Conservation (phyloP, 1,140 invertebrate species). For the Trachelipus rathkii region DNA sequence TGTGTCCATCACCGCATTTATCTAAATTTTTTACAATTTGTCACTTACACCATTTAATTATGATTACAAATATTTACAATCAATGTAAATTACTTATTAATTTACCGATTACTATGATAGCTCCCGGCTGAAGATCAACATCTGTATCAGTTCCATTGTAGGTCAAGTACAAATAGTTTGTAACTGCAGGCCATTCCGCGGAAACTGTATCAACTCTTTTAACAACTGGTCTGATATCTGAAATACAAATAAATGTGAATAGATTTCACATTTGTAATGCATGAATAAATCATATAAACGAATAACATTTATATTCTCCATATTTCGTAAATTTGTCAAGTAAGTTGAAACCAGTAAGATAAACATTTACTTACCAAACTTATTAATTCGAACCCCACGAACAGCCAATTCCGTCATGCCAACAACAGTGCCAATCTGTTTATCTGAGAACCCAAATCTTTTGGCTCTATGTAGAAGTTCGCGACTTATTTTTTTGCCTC, state of each 20-base stretch:
- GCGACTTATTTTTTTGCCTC: constrained; percentile 58
- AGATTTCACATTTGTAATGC: no score
- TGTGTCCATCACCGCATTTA: no score
- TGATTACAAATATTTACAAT: no score
- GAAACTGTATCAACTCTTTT: constrained; percentile 99
- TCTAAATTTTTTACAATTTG: no score
- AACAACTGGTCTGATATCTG: constrained; percentile 72
- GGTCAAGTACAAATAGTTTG: constrained; percentile 96
- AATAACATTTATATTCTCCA: no score
- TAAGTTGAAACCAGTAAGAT: no score
- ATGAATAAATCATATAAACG: no score
- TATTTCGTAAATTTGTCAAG: no score
- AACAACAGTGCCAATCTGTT: constrained; percentile 84
- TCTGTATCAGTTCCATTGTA: constrained; percentile 90
- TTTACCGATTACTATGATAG: constrained; percentile 73
- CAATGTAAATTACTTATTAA: no score
- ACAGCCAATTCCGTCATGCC: constrained; percentile 81
- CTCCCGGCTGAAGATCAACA: constrained; percentile 71
- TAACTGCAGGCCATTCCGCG: constrained; percentile 96
- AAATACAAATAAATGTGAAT: constrained; percentile 47
- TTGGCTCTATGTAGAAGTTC: constrained; percentile 75
- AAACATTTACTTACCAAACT: constrained; percentile 54
- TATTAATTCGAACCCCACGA: constrained; percentile 63
- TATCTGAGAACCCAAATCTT: constrained; percentile 93
- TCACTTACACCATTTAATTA: not conserved